These are phyloP conservation scores for honey bee (Apis mellifera) DNA, from an alignment of 1,140 invertebrate genomes.

Conservation along the genomic window DNA sequence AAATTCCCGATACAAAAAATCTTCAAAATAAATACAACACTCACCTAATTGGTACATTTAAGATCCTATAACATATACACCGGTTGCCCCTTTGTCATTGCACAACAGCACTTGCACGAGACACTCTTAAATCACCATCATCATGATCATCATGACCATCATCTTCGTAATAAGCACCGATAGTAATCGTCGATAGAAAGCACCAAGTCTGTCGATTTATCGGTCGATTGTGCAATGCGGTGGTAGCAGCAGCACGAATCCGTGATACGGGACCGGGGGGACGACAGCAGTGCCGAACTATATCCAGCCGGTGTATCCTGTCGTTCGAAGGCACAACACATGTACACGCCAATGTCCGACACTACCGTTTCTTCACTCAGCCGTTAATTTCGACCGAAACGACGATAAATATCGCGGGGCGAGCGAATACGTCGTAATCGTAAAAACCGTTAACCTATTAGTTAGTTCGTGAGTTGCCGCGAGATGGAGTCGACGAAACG, in stretches of 20 bases:
- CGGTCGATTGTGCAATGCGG: slow-evolving; percentile 9
- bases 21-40: slow-evolving; percentile 32
- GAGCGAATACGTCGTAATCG: background rate
- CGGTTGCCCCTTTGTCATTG: slow-evolving; percentile 73
- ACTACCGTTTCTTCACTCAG: background rate
- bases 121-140: slow-evolving; percentile 74
- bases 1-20: too few relatives aligned
- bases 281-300: slow-evolving; percentile 4
- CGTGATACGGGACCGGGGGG: background rate
- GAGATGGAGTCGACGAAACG: slow-evolving; percentile 4
- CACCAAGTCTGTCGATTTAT: slow-evolving; percentile 4
- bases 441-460: background rate
- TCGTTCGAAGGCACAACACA: slow-evolving; percentile 25
- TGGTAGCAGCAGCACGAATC: background rate
- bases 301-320: slow-evolving; percentile 35
- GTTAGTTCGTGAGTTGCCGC: slow-evolving; percentile 11
- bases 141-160: slow-evolving; percentile 45
- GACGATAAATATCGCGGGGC: background rate
- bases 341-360: slow-evolving; percentile 33
- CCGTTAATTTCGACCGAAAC: background rate
- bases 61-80: slow-evolving; percentile 71
- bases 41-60: slow-evolving; percentile 80
- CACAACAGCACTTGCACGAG: slow-evolving; percentile 72
- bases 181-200: slow-evolving; percentile 18
- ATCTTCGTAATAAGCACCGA: slow-evolving; percentile 66